Evolutionary conservation across 2,797 vertebrate species (phyloP).

Genomic region (Acestrorhynchus altus): DNA sequence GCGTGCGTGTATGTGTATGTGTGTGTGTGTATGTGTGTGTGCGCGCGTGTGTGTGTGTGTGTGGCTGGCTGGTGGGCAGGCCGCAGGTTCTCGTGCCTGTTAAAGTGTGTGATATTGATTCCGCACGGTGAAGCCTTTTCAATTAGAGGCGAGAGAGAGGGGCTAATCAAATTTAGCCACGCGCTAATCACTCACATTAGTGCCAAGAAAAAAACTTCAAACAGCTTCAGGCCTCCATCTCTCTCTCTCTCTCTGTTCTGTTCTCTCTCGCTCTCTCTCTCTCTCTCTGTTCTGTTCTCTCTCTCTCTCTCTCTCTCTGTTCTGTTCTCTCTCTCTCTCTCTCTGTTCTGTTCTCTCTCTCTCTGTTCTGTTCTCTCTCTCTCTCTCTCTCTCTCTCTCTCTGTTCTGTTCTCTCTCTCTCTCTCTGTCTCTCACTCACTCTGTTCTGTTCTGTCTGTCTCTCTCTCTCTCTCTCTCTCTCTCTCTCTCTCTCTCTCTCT

Average conservation of each 20-base stretch:
- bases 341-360: neutral
- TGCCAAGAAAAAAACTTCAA: slow-evolving; percentile 7
- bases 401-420: neutral
- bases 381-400: neutral
- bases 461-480: neutral
- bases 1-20: slow-evolving; percentile 15
- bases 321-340: neutral
- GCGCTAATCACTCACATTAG: slow-evolving; percentile 51
- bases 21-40: too few relatives aligned
- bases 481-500: neutral
- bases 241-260: slow-evolving; percentile 4
- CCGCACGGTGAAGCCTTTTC: slow-evolving; percentile 50
- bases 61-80: slow-evolving; percentile 1
- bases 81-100: slow-evolving; percentile 29
- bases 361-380: neutral
- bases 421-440: neutral
- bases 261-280: neutral
- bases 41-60: too few relatives aligned
- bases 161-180: slow-evolving; percentile 56
- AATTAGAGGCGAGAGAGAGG: slow-evolving; percentile 50
- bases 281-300: neutral
- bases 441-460: neutral
- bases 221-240: slow-evolving; percentile 14
- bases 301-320: neutral
- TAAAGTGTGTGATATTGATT: slow-evolving; percentile 57